Evolutionary conservation across 2,888 invertebrate genomes (phyloP).

Genomic region (Caenorhabditis drosophilae): DNA sequence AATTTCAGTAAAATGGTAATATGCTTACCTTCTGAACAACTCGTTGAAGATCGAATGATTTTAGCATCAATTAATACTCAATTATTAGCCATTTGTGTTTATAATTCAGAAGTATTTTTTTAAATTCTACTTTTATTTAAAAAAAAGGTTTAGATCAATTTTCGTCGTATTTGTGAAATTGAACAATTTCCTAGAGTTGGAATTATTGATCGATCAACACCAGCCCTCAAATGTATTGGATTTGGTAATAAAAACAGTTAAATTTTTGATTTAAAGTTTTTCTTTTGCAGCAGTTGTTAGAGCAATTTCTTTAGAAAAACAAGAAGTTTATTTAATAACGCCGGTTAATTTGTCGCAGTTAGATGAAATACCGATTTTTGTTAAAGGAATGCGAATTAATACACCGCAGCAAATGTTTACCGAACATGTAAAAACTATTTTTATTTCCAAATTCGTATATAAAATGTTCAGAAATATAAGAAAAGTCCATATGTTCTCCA

Average conservation of each 20-base stretch:
- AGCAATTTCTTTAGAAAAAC: slow-evolving; percentile 1
- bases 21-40: slow-evolving; percentile 17
- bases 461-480: slow-evolving; percentile 19
- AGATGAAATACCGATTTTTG: slow-evolving; percentile 22
- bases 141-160: slow-evolving; percentile 1
- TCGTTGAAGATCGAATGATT: slow-evolving; percentile 24
- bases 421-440: slow-evolving; percentile 6
- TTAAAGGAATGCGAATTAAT: slow-evolving; percentile 28
- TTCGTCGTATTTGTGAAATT: background rate
- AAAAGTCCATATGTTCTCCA: slow-evolving; percentile 20
- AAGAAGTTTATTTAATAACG: slow-evolving; percentile 19
- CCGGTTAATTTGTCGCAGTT: slow-evolving; percentile 22
- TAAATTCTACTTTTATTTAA: background rate
- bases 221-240: slow-evolving; percentile 27
- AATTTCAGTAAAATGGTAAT: slow-evolving; percentile 19
- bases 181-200: slow-evolving; percentile 2
- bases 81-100: slow-evolving; percentile 22
- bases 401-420: slow-evolving; percentile 20
- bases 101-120: slow-evolving; percentile 3
- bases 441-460: background rate
- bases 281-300: slow-evolving; percentile 5
- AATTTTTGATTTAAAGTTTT: background rate
- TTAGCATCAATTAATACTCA: slow-evolving; percentile 39
- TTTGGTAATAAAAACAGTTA: slow-evolving; percentile 12
- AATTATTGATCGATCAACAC: slow-evolving; percentile 5